Conservation (phyloP, 2,888 invertebrate genomes). For the Stenoptilia bipunctidactyla region DNA sequence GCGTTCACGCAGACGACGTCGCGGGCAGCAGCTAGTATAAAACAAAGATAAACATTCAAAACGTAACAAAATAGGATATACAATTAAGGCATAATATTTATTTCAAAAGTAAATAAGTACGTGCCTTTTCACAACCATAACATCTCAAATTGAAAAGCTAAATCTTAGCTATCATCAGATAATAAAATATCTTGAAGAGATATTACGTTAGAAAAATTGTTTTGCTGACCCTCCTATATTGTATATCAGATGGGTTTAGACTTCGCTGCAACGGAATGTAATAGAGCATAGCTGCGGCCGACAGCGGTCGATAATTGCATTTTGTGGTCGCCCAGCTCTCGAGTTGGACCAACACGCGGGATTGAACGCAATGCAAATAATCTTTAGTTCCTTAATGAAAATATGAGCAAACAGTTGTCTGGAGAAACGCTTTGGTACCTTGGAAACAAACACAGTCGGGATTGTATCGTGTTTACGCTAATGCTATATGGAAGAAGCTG, state of each 20-base stretch:
- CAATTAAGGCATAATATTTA: too few species aligned
- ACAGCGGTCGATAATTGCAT: constrained; percentile 68
- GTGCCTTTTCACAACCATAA: too few species aligned
- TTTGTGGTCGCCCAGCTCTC: constrained; percentile 47
- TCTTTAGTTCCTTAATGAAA: constrained; percentile 51
- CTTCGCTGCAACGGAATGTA: constrained; percentile 47
- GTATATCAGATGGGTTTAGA: constrained; percentile 28
- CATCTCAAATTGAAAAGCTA: too few species aligned
- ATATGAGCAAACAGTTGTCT: constrained; percentile 33
- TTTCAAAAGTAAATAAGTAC: too few species aligned
- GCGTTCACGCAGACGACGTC: too few species aligned
- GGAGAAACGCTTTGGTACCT: constrained; percentile 25
- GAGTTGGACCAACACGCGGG: constrained; percentile 34
- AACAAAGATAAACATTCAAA: too few species aligned
- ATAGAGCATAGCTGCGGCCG: constrained; percentile 56
- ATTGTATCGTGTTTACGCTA: too few species aligned
- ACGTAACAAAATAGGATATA: too few species aligned
- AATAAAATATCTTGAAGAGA: background rate
- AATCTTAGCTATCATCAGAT: too few species aligned
- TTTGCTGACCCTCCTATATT: constrained; percentile 21
- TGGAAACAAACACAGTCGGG: too few species aligned
- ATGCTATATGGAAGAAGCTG: too few species aligned
- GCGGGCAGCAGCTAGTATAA: too few species aligned
- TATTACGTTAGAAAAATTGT: constrained; percentile 3
- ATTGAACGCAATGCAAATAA: constrained; percentile 58